Conservation (phyloP, 1,140 invertebrate genomes). For the Scaptomyza montana region DNA sequence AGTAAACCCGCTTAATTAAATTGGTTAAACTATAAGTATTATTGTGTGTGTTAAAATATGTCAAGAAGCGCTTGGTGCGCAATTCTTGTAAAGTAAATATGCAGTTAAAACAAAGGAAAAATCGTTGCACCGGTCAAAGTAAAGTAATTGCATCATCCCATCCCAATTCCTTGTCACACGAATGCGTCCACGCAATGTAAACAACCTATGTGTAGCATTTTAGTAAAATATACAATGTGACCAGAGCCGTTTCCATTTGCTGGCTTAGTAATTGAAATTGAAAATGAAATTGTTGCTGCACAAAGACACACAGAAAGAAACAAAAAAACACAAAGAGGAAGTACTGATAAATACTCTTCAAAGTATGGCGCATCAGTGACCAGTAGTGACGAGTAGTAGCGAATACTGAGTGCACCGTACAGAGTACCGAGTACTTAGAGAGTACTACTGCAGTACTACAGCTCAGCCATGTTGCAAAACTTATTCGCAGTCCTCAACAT, state of each 20-base stretch:
- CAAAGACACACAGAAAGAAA: neutral
- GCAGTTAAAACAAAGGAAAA: conserved; percentile 10
- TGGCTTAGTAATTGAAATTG: conserved; percentile 70
- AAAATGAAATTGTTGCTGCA: conserved; percentile 70
- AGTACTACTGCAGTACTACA: neutral
- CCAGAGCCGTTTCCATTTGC: conserved; percentile 10
- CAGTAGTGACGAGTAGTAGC: neutral
- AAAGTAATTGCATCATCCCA: conserved; percentile 2
- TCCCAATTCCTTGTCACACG: no score
- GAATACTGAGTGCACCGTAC: neutral
- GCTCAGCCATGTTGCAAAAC: neutral
- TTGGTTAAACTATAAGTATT: neutral
- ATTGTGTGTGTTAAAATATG: neutral
- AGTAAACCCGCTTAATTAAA: conserved; percentile 4
- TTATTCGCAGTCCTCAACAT: neutral
- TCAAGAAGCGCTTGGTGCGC: neutral
- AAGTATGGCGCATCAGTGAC: conserved; percentile 12
- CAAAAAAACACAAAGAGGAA: conserved; percentile 18
- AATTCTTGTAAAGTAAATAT: conserved; percentile 16
- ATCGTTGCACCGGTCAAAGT: conserved; percentile 9
- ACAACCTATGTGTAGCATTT: conserved; percentile 5
- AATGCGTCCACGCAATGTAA: neutral
- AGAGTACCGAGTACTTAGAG: conserved; percentile 3
- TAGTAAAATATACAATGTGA: conserved; percentile 26
- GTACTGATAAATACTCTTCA: conserved; percentile 38